Evolutionary conservation across 2,113 vertebrate species (phyloP).

Genomic region (Vulpes vulpes): DNA sequence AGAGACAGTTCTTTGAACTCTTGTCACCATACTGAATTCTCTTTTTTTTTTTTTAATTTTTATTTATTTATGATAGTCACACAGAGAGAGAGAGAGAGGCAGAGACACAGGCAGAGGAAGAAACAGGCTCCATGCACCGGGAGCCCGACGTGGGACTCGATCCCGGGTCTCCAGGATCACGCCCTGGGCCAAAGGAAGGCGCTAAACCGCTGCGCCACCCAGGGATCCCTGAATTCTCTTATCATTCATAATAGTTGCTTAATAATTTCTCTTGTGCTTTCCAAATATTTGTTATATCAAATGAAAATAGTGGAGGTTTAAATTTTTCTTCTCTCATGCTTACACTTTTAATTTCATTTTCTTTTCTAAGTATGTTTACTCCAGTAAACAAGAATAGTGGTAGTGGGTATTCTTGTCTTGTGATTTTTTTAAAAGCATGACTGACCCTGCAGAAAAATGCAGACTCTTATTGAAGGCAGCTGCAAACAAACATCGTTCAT

Average conservation of each 20-base stretch:
- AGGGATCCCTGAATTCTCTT: background rate
- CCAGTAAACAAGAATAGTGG: background rate
- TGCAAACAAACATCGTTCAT: background rate
- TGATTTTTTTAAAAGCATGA: constrained; percentile 14
- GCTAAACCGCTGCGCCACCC: too few species aligned
- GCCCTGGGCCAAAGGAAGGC: too few species aligned
- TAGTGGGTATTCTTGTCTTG: background rate
- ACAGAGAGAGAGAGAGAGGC: too few species aligned
- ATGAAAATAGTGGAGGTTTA: background rate
- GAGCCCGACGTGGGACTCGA: too few species aligned
- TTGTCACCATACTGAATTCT: background rate
- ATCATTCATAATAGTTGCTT: background rate
- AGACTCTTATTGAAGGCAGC: background rate
- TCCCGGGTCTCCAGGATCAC: too few species aligned
- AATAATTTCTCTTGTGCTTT: background rate
- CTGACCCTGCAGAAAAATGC: background rate
- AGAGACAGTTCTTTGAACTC: background rate
- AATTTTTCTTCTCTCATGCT: background rate
- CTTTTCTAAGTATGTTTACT: background rate
- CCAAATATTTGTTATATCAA: background rate
- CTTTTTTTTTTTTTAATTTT: background rate
- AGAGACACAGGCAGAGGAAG: too few species aligned
- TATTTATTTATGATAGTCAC: too few species aligned
- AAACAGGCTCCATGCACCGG: too few species aligned
- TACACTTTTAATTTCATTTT: constrained; percentile 28